Evolutionary conservation across 2,888 invertebrate genomes (phyloP).

Genomic region (Toxonevra muliebris): DNA sequence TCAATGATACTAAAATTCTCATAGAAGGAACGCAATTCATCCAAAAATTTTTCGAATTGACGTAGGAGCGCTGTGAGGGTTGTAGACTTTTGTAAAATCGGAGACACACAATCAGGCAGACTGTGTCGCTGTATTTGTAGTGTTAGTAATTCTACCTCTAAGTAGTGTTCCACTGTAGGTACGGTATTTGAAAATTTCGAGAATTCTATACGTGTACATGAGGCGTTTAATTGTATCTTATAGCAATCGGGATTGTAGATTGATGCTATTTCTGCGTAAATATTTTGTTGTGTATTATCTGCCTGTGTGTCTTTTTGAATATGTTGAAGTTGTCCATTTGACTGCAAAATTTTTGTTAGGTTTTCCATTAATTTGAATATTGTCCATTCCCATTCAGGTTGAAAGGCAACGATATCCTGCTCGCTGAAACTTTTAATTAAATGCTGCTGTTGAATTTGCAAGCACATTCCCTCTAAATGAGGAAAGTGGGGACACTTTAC

Average conservation of each 20-base stretch:
- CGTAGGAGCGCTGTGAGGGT: constrained; percentile 41
- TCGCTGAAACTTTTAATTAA: constrained; percentile 41
- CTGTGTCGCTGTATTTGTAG: constrained; percentile 53
- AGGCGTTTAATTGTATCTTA: constrained; percentile 46
- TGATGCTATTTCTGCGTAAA: constrained; percentile 50
- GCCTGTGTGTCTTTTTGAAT: too few species aligned
- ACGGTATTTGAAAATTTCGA: constrained; percentile 50
- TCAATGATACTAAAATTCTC: constrained; percentile 58
- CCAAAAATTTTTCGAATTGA: constrained; percentile 50
- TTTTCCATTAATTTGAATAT: constrained; percentile 48
- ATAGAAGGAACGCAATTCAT: constrained; percentile 59
- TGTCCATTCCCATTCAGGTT: constrained; percentile 43
- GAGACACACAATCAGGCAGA: constrained; percentile 52
- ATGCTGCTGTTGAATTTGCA: constrained; percentile 44
- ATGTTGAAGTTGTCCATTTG: too few species aligned
- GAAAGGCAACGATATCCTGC: constrained; percentile 32
- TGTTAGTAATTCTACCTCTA: constrained; percentile 50
- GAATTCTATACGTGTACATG: constrained; percentile 49
- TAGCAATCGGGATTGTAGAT: constrained; percentile 48
- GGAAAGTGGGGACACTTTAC: constrained; percentile 53
- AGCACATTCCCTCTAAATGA: constrained; percentile 36
- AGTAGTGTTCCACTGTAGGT: constrained; percentile 53
- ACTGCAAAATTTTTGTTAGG: constrained; percentile 37
- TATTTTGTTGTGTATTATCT: too few species aligned
- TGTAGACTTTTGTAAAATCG: constrained; percentile 42